These are phyloP conservation scores for Gavia stellata DNA, from an alignment of 2,113 vertebrate genomes.

Conservation along the genomic window DNA sequence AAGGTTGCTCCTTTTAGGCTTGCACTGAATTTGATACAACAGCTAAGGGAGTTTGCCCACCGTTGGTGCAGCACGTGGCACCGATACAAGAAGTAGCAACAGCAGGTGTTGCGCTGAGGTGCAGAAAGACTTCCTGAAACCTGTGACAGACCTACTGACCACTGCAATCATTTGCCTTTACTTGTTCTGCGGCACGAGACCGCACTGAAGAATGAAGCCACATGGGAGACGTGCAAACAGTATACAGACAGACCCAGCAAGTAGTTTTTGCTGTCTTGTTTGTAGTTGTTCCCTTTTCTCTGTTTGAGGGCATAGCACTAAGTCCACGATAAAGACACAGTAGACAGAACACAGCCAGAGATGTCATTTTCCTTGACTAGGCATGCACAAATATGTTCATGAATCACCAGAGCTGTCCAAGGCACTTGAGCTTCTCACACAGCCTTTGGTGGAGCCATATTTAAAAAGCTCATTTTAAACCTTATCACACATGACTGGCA, in stretches of 20 bases:
- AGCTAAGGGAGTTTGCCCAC: neutral
- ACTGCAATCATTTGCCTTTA: neutral
- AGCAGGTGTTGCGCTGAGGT: neutral
- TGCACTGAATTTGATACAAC: neutral
- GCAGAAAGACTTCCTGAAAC: neutral
- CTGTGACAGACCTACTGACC: neutral
- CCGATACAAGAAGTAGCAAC: neutral
- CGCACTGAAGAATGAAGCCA: neutral
- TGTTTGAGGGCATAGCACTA: neutral
- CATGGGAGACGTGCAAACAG: neutral
- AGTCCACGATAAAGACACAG: neutral
- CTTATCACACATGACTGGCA: neutral
- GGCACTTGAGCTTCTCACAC: neutral
- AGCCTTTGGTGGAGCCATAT: neutral
- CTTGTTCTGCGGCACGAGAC: neutral
- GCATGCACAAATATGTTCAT: neutral
- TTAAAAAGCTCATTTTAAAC: neutral
- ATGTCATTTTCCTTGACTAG: neutral
- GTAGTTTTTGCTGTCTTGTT: neutral
- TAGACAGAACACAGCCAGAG: neutral
- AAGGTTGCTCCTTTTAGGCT: neutral
- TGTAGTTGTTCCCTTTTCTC: neutral
- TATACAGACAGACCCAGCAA: neutral
- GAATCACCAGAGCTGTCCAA: neutral
- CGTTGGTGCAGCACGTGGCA: neutral